phyloP scores from a whole-genome alignment of 1,140 invertebrate genomes.

The Drosophila pachea region DNA sequence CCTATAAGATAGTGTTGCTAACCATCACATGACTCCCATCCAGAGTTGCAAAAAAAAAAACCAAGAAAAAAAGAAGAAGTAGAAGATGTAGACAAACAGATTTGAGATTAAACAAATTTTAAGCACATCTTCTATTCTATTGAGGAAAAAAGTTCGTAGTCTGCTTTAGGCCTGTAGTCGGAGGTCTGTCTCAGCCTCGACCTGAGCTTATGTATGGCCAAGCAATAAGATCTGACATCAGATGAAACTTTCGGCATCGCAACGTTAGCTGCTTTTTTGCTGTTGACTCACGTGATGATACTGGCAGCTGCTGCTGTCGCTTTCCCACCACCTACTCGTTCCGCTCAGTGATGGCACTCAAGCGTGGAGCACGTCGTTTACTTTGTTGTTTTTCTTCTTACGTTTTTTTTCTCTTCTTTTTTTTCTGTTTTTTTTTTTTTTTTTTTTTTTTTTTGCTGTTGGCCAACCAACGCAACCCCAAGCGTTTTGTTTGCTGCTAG shows the following conservation, averaged over 20 bases:
- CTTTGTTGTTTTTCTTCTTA: conserved; percentile 13
- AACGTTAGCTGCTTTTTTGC: neutral
- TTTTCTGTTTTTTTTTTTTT: conserved; percentile 33
- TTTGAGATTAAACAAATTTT: neutral
- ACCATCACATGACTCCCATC: too few relatives aligned
- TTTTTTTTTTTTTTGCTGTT: conserved; percentile 30
- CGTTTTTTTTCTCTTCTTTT: conserved; percentile 22
- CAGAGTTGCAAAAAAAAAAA: too few relatives aligned
- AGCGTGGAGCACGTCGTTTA: conserved; percentile 33
- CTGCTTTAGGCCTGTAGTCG: too few relatives aligned
- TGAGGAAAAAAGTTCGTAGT: too few relatives aligned
- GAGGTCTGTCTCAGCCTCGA: neutral
- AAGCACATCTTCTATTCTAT: neutral
- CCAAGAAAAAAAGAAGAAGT: neutral
- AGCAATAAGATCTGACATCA: conserved; percentile 49
- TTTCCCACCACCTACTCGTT: conserved; percentile 17
- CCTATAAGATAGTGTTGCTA: neutral
- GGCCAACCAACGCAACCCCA: conserved; percentile 56
- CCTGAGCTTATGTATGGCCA: conserved; percentile 24
- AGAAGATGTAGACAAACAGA: neutral
- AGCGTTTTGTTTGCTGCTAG: conserved; percentile 51
- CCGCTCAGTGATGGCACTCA: conserved; percentile 42
- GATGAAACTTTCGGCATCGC: conserved; percentile 52
- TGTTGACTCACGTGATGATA: conserved; percentile 29
- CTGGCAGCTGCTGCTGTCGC: conserved; percentile 1